A percentile compares a stretch with the other conserved stretches of the same genome.
Evolutionary conservation across 1,140 invertebrate genomes (phyloP).

Genomic region (Nilaparvata lugens): DNA sequence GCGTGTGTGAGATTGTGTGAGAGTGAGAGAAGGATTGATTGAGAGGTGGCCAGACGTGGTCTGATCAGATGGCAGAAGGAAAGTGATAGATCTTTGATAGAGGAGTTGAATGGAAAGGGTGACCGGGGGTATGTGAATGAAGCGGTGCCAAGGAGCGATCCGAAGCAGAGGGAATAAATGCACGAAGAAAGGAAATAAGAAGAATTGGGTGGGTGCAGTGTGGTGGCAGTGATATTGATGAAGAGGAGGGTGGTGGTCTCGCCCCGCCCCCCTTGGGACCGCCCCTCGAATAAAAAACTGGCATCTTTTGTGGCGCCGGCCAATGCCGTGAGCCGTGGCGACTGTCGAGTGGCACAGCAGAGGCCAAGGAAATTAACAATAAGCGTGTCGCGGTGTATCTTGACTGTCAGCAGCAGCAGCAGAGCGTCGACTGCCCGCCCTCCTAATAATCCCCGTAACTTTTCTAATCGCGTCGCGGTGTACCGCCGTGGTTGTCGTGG

Average conservation of each 20-base stretch:
- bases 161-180: not conserved
- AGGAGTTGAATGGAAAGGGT: too few relatives aligned
- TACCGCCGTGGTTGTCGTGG: not conserved
- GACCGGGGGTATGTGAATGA: too few relatives aligned
- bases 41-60: too few relatives aligned
- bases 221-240: not conserved
- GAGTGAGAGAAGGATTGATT: too few relatives aligned
- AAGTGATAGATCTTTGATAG: too few relatives aligned
- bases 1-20: too few relatives aligned
- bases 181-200: not conserved
- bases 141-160: too few relatives aligned
- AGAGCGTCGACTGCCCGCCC: not conserved
- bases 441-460: slow-evolving; percentile 13
- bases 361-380: slow-evolving; percentile 1
- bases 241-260: not conserved
- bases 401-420: too few relatives aligned
- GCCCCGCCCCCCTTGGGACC: not conserved
- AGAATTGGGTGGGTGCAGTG: not conserved
- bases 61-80: too few relatives aligned
- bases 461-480: slow-evolving; percentile 15
- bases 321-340: not conserved
- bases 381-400: not conserved
- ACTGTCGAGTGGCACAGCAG: not conserved
- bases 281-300: slow-evolving; percentile 4
- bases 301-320: not conserved